Evolutionary conservation across 2,113 vertebrate species (phyloP).

Genomic region (Austrofundulus limnaeus): DNA sequence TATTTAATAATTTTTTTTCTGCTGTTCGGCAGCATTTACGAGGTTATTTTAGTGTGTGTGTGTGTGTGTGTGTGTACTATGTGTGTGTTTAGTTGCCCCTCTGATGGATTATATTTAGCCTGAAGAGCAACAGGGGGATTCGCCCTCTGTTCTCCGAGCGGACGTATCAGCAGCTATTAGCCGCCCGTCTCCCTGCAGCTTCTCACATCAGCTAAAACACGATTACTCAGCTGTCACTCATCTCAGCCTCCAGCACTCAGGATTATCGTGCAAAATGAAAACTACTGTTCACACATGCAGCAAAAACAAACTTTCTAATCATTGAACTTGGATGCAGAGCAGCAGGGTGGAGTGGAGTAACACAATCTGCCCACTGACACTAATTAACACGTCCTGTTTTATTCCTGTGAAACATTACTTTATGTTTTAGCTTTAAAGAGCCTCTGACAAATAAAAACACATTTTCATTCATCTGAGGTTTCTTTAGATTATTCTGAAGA

Average conservation of each 20-base stretch:
- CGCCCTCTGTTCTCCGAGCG: slow-evolving; percentile 39
- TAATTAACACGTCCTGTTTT: background rate
- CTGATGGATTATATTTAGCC: slow-evolving; percentile 58
- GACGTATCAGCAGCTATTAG: slow-evolving; percentile 68
- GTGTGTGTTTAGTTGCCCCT: slow-evolving; percentile 40
- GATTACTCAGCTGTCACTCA: slow-evolving; percentile 41
- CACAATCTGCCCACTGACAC: slow-evolving; percentile 2
- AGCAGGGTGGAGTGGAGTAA: slow-evolving; percentile 3
- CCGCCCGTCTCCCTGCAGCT: slow-evolving; percentile 35
- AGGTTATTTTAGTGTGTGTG: slow-evolving; percentile 26
- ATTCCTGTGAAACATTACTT: background rate
- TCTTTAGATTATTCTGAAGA: no score
- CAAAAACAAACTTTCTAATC: background rate
- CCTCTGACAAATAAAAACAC: no score
- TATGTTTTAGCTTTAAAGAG: no score
- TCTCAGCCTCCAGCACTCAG: background rate
- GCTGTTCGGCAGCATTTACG: background rate
- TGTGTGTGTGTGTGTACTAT: slow-evolving; percentile 2
- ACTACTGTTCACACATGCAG: no score
- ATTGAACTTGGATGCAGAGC: slow-evolving; percentile 3
- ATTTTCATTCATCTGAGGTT: no score
- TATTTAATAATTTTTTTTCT: background rate
- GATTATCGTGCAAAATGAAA: background rate
- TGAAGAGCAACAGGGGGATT: slow-evolving; percentile 65
- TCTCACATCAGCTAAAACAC: slow-evolving; percentile 26